Percentiles rank a stretch among this genome's conserved stretches.
These are phyloP conservation scores for Pristionchus entomophagus DNA, from an alignment of 2,888 invertebrate species.

Conservation along the genomic window DNA sequence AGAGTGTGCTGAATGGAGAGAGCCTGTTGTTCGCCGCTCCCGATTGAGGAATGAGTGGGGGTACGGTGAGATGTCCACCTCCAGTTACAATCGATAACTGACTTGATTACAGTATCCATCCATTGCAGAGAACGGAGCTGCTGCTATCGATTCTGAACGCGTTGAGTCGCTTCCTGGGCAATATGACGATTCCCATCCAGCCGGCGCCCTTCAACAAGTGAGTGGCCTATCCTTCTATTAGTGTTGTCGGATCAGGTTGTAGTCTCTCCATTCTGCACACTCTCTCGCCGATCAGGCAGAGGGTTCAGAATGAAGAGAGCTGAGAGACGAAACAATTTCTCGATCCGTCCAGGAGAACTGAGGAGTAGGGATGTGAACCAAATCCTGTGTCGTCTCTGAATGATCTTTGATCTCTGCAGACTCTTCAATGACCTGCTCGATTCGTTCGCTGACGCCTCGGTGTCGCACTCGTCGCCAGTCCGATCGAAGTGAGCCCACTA, in stretches of 20 bases:
- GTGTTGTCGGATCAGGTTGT: too few relatives aligned
- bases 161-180: slow-evolving; percentile 50
- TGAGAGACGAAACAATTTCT: too few relatives aligned
- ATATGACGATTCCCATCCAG: slow-evolving; percentile 51
- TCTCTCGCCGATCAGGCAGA: too few relatives aligned
- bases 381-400: neutral
- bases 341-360: too few relatives aligned
- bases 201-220: slow-evolving; percentile 53
- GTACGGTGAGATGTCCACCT: too few relatives aligned
- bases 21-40: too few relatives aligned
- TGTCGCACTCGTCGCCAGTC: slow-evolving; percentile 42
- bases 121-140: slow-evolving; percentile 38
- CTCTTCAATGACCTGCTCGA: slow-evolving; percentile 48
- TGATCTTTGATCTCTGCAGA: slow-evolving; percentile 29
- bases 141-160: slow-evolving; percentile 51
- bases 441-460: slow-evolving; percentile 20
- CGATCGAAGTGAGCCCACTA: slow-evolving; percentile 28
- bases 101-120: neutral
- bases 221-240: neutral
- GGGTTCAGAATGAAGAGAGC: too few relatives aligned
- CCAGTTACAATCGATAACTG: neutral
- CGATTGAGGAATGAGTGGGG: too few relatives aligned
- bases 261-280: too few relatives aligned
- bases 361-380: too few relatives aligned
- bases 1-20: too few relatives aligned